These are phyloP conservation scores for Thalpophila matura DNA, from an alignment of 2,888 invertebrate genomes.

Conservation along the genomic window DNA sequence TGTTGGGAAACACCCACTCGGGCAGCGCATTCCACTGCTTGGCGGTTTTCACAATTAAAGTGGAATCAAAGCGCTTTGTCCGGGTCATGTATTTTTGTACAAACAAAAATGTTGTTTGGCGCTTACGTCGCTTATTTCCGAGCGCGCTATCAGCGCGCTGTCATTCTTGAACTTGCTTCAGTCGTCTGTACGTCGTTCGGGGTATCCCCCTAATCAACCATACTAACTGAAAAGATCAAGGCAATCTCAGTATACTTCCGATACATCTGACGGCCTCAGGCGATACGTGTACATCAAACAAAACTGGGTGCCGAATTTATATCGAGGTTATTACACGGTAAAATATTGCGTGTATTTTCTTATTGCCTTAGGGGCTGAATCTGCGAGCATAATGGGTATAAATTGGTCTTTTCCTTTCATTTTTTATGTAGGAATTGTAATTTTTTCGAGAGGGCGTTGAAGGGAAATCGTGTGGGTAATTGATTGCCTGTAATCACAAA, in stretches of 20 bases:
- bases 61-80: too few relatives aligned
- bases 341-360: slow-evolving; percentile 44
- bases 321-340: slow-evolving; percentile 44
- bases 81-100: too few relatives aligned
- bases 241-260: slow-evolving; percentile 13
- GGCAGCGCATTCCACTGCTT: too few relatives aligned
- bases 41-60: too few relatives aligned
- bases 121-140: too few relatives aligned
- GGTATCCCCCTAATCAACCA: slow-evolving; percentile 9
- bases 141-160: too few relatives aligned
- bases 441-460: slow-evolving; percentile 6
- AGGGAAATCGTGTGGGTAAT: background rate
- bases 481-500: background rate
- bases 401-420: slow-evolving; percentile 21
- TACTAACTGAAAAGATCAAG: slow-evolving; percentile 6
- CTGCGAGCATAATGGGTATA: slow-evolving; percentile 18
- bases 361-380: slow-evolving; percentile 34
- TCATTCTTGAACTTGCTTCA: too few relatives aligned
- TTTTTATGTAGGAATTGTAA: slow-evolving; percentile 18
- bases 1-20: too few relatives aligned
- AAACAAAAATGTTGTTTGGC: too few relatives aligned
- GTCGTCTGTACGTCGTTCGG: too few relatives aligned
- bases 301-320: slow-evolving; percentile 35
- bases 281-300: slow-evolving; percentile 42
- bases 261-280: slow-evolving; percentile 17